phyloP scores from a whole-genome alignment of 2,888 invertebrate species.

The Phortica magna region DNA sequence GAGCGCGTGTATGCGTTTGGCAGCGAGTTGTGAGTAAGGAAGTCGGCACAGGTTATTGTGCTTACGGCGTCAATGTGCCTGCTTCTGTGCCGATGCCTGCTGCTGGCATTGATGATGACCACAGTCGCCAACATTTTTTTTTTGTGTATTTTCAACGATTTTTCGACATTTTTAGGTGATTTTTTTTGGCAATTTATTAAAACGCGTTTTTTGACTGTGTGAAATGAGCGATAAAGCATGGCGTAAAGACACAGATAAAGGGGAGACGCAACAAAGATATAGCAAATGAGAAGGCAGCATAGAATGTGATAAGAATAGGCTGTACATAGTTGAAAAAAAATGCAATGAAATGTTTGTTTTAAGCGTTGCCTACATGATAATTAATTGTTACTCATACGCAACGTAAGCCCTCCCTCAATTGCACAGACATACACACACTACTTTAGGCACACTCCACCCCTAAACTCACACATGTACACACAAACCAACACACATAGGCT shows the following conservation, averaged over 20 bases:
- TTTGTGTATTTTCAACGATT: slow-evolving; percentile 6
- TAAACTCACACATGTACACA: slow-evolving; percentile 20
- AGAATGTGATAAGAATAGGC: too few relatives aligned
- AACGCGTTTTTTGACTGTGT: slow-evolving; percentile 51
- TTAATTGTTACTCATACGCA: slow-evolving; percentile 70
- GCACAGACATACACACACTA: slow-evolving; percentile 11
- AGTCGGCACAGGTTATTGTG: slow-evolving; percentile 15
- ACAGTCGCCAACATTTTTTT: not conserved
- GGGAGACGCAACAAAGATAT: not conserved
- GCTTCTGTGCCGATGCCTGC: slow-evolving; percentile 31
- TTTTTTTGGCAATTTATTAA: slow-evolving; percentile 38
- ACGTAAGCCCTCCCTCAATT: slow-evolving; percentile 9
- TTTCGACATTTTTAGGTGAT: not conserved
- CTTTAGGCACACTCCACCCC: slow-evolving; percentile 25
- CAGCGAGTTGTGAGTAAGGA: not conserved
- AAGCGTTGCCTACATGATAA: slow-evolving; percentile 51
- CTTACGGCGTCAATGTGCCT: slow-evolving; percentile 9
- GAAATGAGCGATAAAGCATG: slow-evolving; percentile 20
- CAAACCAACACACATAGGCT: slow-evolving; percentile 19
- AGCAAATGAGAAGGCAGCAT: too few relatives aligned
- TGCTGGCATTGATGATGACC: slow-evolving; percentile 7
- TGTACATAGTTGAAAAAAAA: not conserved
- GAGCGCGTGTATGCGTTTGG: slow-evolving; percentile 37
- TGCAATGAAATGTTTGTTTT: not conserved
- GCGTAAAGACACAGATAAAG: slow-evolving; percentile 35